Conservation (phyloP, 1,140 invertebrate species). For the Heliconius hermathena region DNA sequence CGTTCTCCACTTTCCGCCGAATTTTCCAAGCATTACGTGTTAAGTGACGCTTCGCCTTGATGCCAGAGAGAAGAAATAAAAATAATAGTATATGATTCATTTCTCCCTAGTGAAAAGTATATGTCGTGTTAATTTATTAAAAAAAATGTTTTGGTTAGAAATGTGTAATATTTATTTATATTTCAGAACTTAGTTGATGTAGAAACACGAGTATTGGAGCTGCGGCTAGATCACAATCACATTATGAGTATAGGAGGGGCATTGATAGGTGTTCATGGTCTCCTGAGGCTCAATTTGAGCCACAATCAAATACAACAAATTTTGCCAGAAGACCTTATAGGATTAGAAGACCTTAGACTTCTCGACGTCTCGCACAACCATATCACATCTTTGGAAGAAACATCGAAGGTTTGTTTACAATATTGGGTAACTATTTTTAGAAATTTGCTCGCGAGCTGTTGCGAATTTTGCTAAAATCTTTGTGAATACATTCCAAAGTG, state of each 20-base stretch:
- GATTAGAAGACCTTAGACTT: conserved; percentile 86
- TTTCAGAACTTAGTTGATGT: conserved; percentile 88
- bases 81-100: too few relatives aligned
- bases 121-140: not conserved
- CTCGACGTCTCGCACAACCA: conserved; percentile 90
- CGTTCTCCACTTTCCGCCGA: too few relatives aligned
- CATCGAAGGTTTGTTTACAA: conserved; percentile 86
- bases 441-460: conserved; percentile 43
- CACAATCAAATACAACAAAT: conserved; percentile 88
- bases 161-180: not conserved
- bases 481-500: not conserved
- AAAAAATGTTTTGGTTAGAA: not conserved
- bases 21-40: too few relatives aligned
- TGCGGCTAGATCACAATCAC: conserved; percentile 88
- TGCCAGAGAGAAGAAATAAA: too few relatives aligned
- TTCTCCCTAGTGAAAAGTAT: conserved; percentile 63
- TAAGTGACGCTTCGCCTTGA: too few relatives aligned
- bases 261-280: conserved; percentile 86
- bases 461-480: conserved; percentile 39
- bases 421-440: conserved; percentile 1
- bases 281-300: conserved; percentile 87
- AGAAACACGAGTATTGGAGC: conserved; percentile 85
- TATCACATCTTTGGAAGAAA: conserved; percentile 88
- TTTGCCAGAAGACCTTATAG: conserved; percentile 87
- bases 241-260: conserved; percentile 87